Base-by-base conservation (phyloP, 2,797 vertebrate species). In the Eptatretus atami region DNA sequence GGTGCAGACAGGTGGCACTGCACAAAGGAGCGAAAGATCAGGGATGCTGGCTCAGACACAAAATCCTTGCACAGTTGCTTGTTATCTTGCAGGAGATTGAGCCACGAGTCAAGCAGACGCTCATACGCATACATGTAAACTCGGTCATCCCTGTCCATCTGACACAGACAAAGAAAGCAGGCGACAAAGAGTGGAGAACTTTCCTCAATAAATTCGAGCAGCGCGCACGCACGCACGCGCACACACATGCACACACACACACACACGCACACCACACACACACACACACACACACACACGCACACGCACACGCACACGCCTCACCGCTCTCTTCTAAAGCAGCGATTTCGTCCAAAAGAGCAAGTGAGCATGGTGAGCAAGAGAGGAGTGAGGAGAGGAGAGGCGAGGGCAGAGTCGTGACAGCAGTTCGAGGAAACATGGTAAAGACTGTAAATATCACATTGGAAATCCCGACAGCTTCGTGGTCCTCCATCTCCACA, bases 41-140 rank as follows among this genome's bases (percentile, higher is more conserved):
- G 90, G 72, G 96, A 74, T 15, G 92, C 92, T 12, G 87, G 88
- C 70, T 86, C 86, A 52, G 85, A 79, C 64, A 98, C 94, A 73
- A 86, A 96, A 70, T 86, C 87, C 19, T 90, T 84, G 63, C 88
- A 87, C 69, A 98, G 95, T 73, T 98, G 88, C 71, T 93, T 86
- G 67, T 96, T 84, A 61, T 96, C 92, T 77, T 87, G 87, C 52
- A 92, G 85, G 64, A 98, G 78, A 13, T 82, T 92, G 63, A 98
- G 76, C 92, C 92, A 98, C 14, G 92, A 93, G 73, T 98, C 92
- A 72, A 98, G 73, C 68, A 98, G 77, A 69, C 85, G 88, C 72
- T 98, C 92, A 64, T 98, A 98, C 1, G 92, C 92, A 73, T 98
- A 87, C 90, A 94, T 98, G 72, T 98, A 98, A 11, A 95, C 85